phyloP scores from a whole-genome alignment of 2,888 invertebrate genomes.

The Crioceris asparagi region DNA sequence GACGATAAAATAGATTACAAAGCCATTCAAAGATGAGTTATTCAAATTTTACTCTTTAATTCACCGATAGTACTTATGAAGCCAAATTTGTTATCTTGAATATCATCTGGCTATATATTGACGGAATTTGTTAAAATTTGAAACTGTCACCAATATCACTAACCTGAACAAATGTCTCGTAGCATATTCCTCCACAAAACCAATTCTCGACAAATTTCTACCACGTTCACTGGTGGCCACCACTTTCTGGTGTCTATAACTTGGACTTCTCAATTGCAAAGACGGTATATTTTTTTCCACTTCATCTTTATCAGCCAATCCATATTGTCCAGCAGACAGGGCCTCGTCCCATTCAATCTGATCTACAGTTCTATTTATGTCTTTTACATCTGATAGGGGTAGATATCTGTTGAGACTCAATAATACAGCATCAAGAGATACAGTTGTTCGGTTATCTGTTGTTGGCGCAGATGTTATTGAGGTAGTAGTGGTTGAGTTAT shows the following conservation, averaged over 20 bases:
- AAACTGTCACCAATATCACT: constrained; percentile 9
- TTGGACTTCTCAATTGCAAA: constrained; percentile 47
- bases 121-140: not conserved
- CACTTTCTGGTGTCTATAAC: constrained; percentile 59
- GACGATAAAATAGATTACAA: too few species aligned
- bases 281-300: constrained; percentile 45
- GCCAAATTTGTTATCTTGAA: too few species aligned
- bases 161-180: constrained; percentile 39
- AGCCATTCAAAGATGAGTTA: too few species aligned
- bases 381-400: constrained; percentile 19
- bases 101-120: not conserved
- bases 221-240: constrained; percentile 52
- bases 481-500: constrained; percentile 12
- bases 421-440: too few species aligned
- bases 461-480: constrained; percentile 4
- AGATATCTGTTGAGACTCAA: constrained; percentile 17
- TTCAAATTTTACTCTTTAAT: too few species aligned
- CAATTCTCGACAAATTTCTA: constrained; percentile 52
- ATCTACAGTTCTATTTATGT: constrained; percentile 10
- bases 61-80: too few species aligned
- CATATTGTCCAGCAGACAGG: constrained; percentile 40
- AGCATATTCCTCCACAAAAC: constrained; percentile 58
- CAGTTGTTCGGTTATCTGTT: too few species aligned
- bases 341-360: constrained; percentile 15
- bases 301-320: constrained; percentile 44